Evolutionary conservation across 1,140 invertebrate species (phyloP), one percentile per base, ranked within the genome.

Genomic region (Drosophila lini): DNA sequence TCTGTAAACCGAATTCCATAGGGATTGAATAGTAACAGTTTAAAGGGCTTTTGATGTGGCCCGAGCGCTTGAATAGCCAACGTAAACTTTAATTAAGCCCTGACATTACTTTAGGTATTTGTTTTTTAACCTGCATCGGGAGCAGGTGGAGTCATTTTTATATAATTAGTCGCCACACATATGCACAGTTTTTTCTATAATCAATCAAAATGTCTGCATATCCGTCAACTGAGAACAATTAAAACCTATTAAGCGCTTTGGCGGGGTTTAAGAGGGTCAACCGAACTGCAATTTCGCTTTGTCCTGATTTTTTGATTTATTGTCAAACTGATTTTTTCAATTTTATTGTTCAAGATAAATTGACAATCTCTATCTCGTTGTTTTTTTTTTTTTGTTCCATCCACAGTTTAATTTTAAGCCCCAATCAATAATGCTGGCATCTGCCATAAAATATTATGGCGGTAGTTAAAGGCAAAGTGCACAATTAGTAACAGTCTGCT

Each of bases 1-100:
- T 93, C 96, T 97, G 50, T 45, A 67, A 62, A 65, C 32, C 56
- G 47, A 47, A 61, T 67, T 44, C 47, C 41, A 64, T 25, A 60
- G 3, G 9, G 19, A 16, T 64, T 42, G 15, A 64, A 64, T 67
- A 44, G 38, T 25, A 40, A 9, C 2, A 36, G 44, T 5, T 47
- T 48, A 58, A 70, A 22, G 48, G 52, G 31, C 15, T 31, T 52
- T 34, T 25, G 22, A 48, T 34, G 28, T 56, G 10, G 0, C 25
- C 25, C 15, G 38, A 61, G 47, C 22, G n/a, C 11, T 16, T 9
- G n/a, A 16, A 62, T 32, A 6, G 31, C n/a, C 13, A 38, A 9
- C 7, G 32, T 25, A 22, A 64, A 16, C 19, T 42, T 42, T 34
- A 42, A 61, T 38, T 34, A 32, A 61, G 4, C 32, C 15, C 32